Evolutionary conservation across 2,797 vertebrate genomes (phyloP), one percentile per base, ranked within the genome.

Genomic region (Lepilemur ruficaudatus): DNA sequence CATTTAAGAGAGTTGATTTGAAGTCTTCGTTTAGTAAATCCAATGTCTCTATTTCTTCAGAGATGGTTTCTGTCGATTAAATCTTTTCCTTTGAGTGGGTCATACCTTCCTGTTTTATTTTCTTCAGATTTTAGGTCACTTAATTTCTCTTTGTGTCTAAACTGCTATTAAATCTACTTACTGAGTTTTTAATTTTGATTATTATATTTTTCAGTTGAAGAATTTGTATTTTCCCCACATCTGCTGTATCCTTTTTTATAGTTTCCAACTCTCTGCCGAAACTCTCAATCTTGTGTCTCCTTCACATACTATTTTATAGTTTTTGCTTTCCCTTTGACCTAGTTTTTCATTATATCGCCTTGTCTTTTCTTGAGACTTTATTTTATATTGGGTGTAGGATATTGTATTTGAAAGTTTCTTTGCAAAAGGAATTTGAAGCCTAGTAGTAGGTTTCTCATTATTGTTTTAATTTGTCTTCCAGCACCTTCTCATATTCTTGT

Each of bases 361-460:
- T 65, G 25, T 75, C 38, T 88, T 59, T 75, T 48, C 23, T 78
- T 61, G 7, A 46, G 63, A 22, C 22, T 38, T n/a, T 67, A 67
- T 52, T 67, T 35, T 18, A 82, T 46, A 9, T 43, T 75, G 14
- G 52, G 2, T 78, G 4, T 52, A 63, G 61, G 10, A 91, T 15
- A 43, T 61, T 93, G 25, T 41, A 69, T 79, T 73, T 89, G 13
- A 95, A 94, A 92, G 15, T 25, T 43, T 30, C 30, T 59, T 81
- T 95, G 63, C 78, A 57, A 93, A 83, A 95, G 48, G 18, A 89
- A 63, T 92, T 78, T 63, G 91, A 95, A 50, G 35, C 50, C 65
- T 70, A 48, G 12, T 55, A 87, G 14, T 38, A 72, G 11, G 22
- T 67, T 91, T 79, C 10, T 46, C 30, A 41, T 89, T 57, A 22